Conservation (phyloP, 2,113 vertebrate genomes). For the Calonectris borealis region DNA sequence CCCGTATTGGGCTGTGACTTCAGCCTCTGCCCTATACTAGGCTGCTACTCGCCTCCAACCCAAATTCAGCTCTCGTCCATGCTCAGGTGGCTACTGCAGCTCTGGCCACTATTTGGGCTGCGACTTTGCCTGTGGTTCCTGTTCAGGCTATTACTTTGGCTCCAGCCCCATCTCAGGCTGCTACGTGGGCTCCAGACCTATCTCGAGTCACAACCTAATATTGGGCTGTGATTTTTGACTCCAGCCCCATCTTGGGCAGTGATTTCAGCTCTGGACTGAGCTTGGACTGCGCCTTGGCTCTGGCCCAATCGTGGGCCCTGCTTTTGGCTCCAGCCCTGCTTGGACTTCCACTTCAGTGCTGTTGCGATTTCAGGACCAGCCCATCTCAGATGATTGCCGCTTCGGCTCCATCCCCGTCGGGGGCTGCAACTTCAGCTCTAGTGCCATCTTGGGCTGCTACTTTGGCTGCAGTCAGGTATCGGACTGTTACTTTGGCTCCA, state of each 20-base stretch:
- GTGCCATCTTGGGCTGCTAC: neutral
- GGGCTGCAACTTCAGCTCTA: neutral
- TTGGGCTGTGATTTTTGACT: neutral
- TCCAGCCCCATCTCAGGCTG: neutral
- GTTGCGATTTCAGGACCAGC: neutral
- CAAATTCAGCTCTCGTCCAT: neutral
- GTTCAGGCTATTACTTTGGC: neutral
- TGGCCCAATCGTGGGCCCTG: fast-evolving
- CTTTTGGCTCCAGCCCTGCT: neutral
- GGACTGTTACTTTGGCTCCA: neutral
- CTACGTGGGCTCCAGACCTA: too few species aligned
- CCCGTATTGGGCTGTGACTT: neutral
- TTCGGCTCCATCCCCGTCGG: too few species aligned
- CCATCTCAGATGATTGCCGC: neutral
- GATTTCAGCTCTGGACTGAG: neutral
- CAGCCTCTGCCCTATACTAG: neutral
- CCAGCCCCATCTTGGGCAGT: neutral
- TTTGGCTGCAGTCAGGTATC: neutral
- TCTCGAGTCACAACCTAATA: too few species aligned
- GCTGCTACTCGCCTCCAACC: neutral
- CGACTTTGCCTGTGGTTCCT: neutral
- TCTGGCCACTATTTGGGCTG: neutral
- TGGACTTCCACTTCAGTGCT: neutral
- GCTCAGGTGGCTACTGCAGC: neutral
- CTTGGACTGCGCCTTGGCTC: neutral